Evolutionary conservation across 2,888 invertebrate genomes (phyloP), one percentile per base, ranked within the genome.

Genomic region (Notodonta ziczac): DNA sequence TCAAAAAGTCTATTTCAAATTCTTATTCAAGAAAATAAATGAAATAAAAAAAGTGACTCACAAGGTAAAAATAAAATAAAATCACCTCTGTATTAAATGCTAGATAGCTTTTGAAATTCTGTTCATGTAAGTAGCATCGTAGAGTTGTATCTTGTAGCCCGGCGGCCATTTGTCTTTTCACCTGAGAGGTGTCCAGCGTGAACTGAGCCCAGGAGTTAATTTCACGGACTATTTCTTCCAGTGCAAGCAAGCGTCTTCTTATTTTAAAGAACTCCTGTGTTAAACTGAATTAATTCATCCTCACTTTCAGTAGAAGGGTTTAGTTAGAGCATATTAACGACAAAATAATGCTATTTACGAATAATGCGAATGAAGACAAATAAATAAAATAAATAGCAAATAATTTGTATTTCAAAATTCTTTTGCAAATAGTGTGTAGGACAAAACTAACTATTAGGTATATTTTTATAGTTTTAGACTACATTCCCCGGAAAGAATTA

Each of bases 141-240:
- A 73, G 74, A 76, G 73, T 81, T 77, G 71, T 78, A 78, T 73
- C 74, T 54, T 56, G 64, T 59, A 59, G 67, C 79, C 80, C 73
- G 66, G 72, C 65, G 68, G 82, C 85, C 85, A 84, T 91, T 89
- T 88, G 80, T 91, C 90, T 90, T 83, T 65, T 74, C 78, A 89
- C 88, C 90, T 90, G 90, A 84, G 81, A 86, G 84, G 86, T 91
- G 90, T 91, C 91, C 90, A 85, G 84, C 78, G 84, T 73, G 85
- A 81, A 87, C 85, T 81, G 83, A 84, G 86, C 85, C 87, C 86
- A 81, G 83, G 84, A 90, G 90, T 87, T 90, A 91, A 91, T 91
- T 91, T 92, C 91, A 91, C 91, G 90, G 90, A 83, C 84, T 89
- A 89, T 91, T 92, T 91, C 90, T 86, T 80, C 78, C 74, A 81